Evolutionary conservation across 2,113 vertebrate genomes (phyloP).

Genomic region (Ifrita kowaldi): DNA sequence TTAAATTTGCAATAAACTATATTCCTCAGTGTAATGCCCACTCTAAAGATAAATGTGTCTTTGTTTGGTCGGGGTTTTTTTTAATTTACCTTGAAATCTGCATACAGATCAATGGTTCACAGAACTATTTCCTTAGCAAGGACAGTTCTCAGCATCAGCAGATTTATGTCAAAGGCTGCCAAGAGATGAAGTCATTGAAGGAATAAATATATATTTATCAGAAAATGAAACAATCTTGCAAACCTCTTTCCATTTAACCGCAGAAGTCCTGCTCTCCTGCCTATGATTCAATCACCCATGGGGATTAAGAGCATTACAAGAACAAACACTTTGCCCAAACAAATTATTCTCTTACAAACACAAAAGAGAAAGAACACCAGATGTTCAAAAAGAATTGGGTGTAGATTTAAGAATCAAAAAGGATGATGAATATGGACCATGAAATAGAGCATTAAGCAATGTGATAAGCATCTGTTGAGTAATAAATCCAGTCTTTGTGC

Average conservation of each 20-base stretch:
- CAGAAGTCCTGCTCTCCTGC: neutral
- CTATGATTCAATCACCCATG: neutral
- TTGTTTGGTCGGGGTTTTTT: neutral
- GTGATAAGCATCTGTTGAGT: slow-evolving; percentile 59
- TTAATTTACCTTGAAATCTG: neutral
- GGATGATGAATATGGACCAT: slow-evolving; percentile 40
- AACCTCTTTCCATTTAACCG: neutral
- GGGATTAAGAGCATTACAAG: slow-evolving; percentile 46
- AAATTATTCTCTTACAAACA: slow-evolving; percentile 50
- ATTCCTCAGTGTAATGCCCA: neutral
- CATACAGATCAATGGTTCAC: neutral
- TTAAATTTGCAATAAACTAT: neutral
- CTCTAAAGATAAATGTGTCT: neutral
- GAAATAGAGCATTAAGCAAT: slow-evolving; percentile 58
- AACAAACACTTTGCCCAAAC: slow-evolving; percentile 15
- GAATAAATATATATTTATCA: neutral
- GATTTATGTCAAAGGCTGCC: slow-evolving; percentile 21
- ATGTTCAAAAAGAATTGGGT: slow-evolving; percentile 57
- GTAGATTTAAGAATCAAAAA: slow-evolving; percentile 51
- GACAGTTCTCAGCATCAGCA: neutral
- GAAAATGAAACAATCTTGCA: slow-evolving; percentile 6
- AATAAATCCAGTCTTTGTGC: neutral
- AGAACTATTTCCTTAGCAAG: neutral
- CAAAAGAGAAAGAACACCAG: slow-evolving; percentile 37
- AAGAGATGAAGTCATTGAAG: neutral